These are phyloP conservation scores for Cololabis saira DNA, from an alignment of 2,113 vertebrate species.

Conservation along the genomic window DNA sequence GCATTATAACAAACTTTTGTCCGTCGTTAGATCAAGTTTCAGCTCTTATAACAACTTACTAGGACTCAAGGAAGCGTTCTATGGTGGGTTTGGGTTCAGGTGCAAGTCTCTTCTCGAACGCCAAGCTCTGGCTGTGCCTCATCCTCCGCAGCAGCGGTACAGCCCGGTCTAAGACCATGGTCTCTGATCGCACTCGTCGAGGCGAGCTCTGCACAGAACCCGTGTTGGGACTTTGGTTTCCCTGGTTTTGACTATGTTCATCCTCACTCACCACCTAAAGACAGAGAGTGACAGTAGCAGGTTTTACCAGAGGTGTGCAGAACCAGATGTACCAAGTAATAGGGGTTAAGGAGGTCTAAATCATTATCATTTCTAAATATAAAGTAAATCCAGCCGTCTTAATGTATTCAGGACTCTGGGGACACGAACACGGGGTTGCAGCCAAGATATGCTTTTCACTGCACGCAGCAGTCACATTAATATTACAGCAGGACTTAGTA, in stretches of 20 bases:
- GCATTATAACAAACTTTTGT: neutral
- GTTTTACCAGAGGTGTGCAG: slow-evolving; percentile 3
- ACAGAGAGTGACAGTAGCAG: neutral
- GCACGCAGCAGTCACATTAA: slow-evolving; percentile 2
- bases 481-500: neutral
- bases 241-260: slow-evolving; percentile 92
- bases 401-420: neutral
- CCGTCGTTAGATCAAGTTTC: neutral
- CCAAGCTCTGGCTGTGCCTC: slow-evolving; percentile 95
- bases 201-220: slow-evolving; percentile 92
- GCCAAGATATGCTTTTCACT: neutral
- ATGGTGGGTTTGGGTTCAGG: slow-evolving; percentile 95
- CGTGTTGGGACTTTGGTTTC: slow-evolving; percentile 90
- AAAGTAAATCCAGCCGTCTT: slow-evolving; percentile 4
- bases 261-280: slow-evolving; percentile 91
- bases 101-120: slow-evolving; percentile 91
- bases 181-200: slow-evolving; percentile 92
- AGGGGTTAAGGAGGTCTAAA: neutral
- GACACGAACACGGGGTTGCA: neutral
- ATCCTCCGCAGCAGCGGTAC: slow-evolving; percentile 91
- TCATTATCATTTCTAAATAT: neutral
- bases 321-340: no score
- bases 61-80: slow-evolving; percentile 94
- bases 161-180: slow-evolving; percentile 88
- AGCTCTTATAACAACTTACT: slow-evolving; percentile 71